Evolutionary conservation across 1,140 invertebrate genomes (phyloP), one percentile per base, ranked within the genome.

Genomic region (Anastrepha obliqua): DNA sequence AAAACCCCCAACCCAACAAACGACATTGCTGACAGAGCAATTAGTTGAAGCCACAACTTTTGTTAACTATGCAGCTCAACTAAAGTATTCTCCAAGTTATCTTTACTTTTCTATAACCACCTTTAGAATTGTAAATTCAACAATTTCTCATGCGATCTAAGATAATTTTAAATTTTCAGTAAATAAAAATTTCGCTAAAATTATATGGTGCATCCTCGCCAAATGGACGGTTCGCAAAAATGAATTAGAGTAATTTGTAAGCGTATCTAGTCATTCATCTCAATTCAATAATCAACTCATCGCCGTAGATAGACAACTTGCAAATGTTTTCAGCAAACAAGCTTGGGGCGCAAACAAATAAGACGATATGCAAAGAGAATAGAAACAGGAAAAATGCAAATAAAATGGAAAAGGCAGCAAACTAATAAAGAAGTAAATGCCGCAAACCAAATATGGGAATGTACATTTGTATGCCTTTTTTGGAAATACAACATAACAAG

Each of bases 201-300:
- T 29, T 29, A 29, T 29, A 29, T 29, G 29, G 11, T 55, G 51
- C 51, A 55, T 55, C 11, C 11, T 55, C 51, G 6, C 6, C 51
- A 55, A 55, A 55, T 55, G 6, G 6, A 0, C 11, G 6, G 51
- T 11, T 39, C 17, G 17, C 47, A 55, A 55, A 81, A n/a, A 81
- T 81, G 51, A 81, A 81, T 81, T 81, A 81, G 74, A 81, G 74
- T 81, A 81, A 81, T 81, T 81, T 81, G 74, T 81, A 81, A 81
- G 74, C 74, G 11, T 55, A 81, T 81, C 74, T 81, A 29, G 74
- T n/a, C 13, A 81, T 81, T 81, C 47, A 81, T 81, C 74, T 81
- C 74, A 81, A 81, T 81, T 81, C 74, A 81, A 81, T 81, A 81
- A 81, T 81, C 74, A 81, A 81, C 74, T 81, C 74, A 81, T 81